Percentiles rank a stretch among this genome's conserved stretches.
Evolutionary conservation across 2,888 invertebrate species (phyloP).

Genomic region (Hololepta plana): DNA sequence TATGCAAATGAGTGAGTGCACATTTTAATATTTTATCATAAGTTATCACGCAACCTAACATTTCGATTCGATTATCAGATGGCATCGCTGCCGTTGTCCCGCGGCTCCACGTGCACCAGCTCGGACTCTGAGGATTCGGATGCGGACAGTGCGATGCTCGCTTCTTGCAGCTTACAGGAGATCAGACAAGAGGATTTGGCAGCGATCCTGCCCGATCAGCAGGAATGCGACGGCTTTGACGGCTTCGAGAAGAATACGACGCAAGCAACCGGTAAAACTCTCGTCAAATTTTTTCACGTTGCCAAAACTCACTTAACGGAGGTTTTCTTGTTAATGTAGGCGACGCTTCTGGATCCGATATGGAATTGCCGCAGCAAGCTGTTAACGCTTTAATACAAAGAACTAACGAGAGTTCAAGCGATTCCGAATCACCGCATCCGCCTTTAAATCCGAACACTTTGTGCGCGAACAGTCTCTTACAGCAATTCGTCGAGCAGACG

Average conservation of each 20-base stretch:
- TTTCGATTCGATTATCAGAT: slow-evolving; percentile 16
- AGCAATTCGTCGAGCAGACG: slow-evolving; percentile 67
- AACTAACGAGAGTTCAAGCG: slow-evolving; percentile 54
- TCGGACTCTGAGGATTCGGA: slow-evolving; percentile 26
- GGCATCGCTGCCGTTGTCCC: slow-evolving; percentile 23
- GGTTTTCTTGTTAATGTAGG: slow-evolving; percentile 22
- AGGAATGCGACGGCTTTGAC: slow-evolving; percentile 31
- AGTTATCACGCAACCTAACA: no score
- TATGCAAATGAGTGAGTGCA: no score
- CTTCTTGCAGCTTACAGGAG: slow-evolving; percentile 41
- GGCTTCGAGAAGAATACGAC: slow-evolving; percentile 29
- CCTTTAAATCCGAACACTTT: slow-evolving; percentile 34
- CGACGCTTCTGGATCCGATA: slow-evolving; percentile 52
- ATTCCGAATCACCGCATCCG: slow-evolving; percentile 42
- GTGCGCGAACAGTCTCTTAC: slow-evolving; percentile 49
- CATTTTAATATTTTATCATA: no score
- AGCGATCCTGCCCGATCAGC: slow-evolving; percentile 58
- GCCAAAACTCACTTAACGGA: neutral
- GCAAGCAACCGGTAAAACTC: slow-evolving; percentile 30
- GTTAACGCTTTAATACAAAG: slow-evolving; percentile 63
- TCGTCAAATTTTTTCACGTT: slow-evolving; percentile 5
- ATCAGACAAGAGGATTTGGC: slow-evolving; percentile 65
- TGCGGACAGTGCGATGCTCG: slow-evolving; percentile 35
- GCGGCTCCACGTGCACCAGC: slow-evolving; percentile 21
- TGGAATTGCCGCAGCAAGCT: slow-evolving; percentile 53